Base-by-base conservation (phyloP, 2,888 invertebrate genomes). In the Eupithecia subumbrata region DNA sequence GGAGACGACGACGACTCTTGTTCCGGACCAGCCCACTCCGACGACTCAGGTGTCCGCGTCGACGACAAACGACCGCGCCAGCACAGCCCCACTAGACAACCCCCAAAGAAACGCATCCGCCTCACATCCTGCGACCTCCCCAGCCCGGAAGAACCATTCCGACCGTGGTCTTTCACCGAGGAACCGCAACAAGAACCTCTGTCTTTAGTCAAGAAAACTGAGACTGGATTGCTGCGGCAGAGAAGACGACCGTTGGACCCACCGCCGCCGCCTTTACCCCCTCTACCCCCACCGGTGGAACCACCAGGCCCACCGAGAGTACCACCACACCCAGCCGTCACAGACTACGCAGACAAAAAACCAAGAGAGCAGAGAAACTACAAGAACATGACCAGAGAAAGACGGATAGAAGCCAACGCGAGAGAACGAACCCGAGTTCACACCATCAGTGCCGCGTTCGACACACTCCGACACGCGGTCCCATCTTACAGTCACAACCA, bases 361-460 rank as follows among this genome's bases (percentile, higher is more conserved):
- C 91, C 92, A 0, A 94, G 96, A 73, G 97, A 97, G 80, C 97
- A 98, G 86, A 95, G 98, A 80, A 98, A 98, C 89, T 99, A 99
- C 92, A 99, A 99, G 88, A 99, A 98, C 89, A 98, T 99, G 98
- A 99, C 98, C 0, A 95, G 98, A 30, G 98, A 98, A 88, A 94
- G 99, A 82, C 95, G 99, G 80, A 98, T 99, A 86, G 99, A 99
- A 89, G 99, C 99, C 0, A 99, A 99, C 87, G 99, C 99, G 0
- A 95, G 99, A 8, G 99, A 99, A 88, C 93, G 99, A 76, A 98
- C 98, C 9, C 95, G 99, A 72, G 99, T 99, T 0, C 99, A 99
- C 90, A 99, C 99, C 0, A 99, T 99, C 81, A 98, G 98, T 86
- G 98, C 98, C 0, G 99, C 99, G 0, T 99, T 99, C 88, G 99